Evolutionary conservation across 2,797 vertebrate genomes (phyloP), one percentile per base, ranked within the genome.

Genomic region (Psittacula echo): DNA sequence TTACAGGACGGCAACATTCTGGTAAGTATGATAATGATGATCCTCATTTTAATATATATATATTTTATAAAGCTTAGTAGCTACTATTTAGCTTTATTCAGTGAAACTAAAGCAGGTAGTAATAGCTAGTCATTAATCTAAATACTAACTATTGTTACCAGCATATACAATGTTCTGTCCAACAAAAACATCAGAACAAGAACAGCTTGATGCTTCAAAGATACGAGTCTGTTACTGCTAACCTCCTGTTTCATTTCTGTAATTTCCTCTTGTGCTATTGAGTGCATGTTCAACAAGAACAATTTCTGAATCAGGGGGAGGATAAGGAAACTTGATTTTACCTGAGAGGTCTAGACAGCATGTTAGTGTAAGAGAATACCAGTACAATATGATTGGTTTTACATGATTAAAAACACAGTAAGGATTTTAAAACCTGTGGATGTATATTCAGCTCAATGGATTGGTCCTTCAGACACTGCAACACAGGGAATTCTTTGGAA

Each of bases 1-100:
- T 99, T 98, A 98, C 97, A 54, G 99, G 99, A 82, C 97, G 98
- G 93, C 99, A 99, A 91, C 99, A 99, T 98, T 99, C 98, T 51
- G 99, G 99, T 99, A 98, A 80, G 98, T 77, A 85, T 70, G 62
- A 85, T 41, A 10, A 9, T 72, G 44, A 93, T 85, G 83, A 64
- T 79, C 18, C 30, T 91, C 2, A 29, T 44, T 83, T 87, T 64
- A 68, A 47, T 50, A 4, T 34, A 8, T 22, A 12, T 32, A 29
- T 60, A 10, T 51, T 27, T 74, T 26, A 41, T 12, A 78, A 71
- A 80, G 51, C n/a, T 84, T 54, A 91, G 50, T 42, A 85, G 41
- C n/a, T 66, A 50, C 34, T 60, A 9, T 47, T 74, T 51, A 62
- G 60, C 29, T 93, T 82, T 58, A 88, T 30, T 41, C 74, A 75